Conservation (phyloP, 2,113 vertebrate genomes). For the Oxyura jamaicensis region DNA sequence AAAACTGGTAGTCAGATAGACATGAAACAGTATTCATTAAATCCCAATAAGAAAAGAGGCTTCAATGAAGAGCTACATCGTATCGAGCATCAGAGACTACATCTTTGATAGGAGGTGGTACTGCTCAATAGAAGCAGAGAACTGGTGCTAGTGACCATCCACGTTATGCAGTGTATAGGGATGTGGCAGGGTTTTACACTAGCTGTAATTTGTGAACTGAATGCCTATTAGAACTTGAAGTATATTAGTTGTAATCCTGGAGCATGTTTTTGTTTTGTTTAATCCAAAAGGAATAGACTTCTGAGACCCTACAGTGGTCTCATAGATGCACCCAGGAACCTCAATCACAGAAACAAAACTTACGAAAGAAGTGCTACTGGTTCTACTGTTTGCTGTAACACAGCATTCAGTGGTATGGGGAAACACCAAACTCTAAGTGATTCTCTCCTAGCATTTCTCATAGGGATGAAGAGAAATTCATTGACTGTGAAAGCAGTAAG, state of each 20-base stretch:
- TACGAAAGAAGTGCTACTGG: neutral
- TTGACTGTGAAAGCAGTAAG: neutral
- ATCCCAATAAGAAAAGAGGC: neutral
- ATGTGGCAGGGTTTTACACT: neutral
- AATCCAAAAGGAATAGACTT: neutral
- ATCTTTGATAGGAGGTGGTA: neutral
- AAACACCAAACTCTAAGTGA: neutral
- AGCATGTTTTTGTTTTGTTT: neutral
- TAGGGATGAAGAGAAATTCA: neutral
- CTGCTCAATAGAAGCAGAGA: neutral
- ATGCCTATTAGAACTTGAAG: neutral
- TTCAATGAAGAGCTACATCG: neutral
- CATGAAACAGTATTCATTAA: neutral
- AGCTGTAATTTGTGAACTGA: neutral
- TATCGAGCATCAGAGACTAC: neutral
- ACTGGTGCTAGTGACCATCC: neutral
- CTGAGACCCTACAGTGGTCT: neutral
- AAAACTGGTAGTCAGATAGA: neutral
- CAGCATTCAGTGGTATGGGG: neutral
- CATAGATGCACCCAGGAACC: neutral
- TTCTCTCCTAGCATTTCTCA: neutral
- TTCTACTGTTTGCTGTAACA: neutral
- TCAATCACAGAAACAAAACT: neutral
- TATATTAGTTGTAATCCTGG: neutral
- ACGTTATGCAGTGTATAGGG: fast-evolving